These are phyloP conservation scores for Polyploca ridens DNA, from an alignment of 2,888 invertebrate genomes.

Conservation along the genomic window DNA sequence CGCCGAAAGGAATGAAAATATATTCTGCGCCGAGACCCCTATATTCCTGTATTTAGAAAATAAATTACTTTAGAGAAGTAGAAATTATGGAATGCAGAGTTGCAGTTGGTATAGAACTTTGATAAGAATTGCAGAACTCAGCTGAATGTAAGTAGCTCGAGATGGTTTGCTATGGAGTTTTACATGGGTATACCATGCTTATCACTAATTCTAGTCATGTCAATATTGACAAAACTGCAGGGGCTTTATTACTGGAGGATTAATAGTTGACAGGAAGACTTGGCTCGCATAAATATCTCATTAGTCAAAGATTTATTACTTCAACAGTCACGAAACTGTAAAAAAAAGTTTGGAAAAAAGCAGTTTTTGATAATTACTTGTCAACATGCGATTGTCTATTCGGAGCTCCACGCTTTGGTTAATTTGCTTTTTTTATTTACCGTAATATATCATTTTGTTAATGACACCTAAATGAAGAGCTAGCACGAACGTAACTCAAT, in stretches of 20 bases:
- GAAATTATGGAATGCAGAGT: too few species aligned
- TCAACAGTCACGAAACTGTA: conserved; percentile 77
- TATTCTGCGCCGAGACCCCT: too few species aligned
- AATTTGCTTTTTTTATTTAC: conserved; percentile 73
- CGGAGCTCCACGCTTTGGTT: conserved; percentile 59
- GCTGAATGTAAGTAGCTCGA: too few species aligned
- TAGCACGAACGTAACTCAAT: conserved; percentile 65
- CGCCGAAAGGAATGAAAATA: too few species aligned
- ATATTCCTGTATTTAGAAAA: too few species aligned
- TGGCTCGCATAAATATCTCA: conserved; percentile 81
- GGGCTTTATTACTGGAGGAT: conserved; percentile 69
- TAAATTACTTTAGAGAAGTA: too few species aligned
- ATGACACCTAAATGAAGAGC: conserved; percentile 77
- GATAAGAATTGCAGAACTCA: too few species aligned
- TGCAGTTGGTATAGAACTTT: too few species aligned
- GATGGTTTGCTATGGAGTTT: too few species aligned
- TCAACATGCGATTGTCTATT: conserved; percentile 83
- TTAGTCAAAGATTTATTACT: conserved; percentile 80
- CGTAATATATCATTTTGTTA: conserved; percentile 79
- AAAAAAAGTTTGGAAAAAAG: conserved; percentile 72
- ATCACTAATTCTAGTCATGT: conserved; percentile 15
- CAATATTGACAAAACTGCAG: conserved; percentile 62
- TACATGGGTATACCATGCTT: too few species aligned
- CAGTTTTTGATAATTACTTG: conserved; percentile 80
- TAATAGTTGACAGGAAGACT: conserved; percentile 76